Percentiles rank a stretch among this genome's conserved stretches.
Conservation (phyloP, 2,797 vertebrate species). For the Oceanodroma leucorhoa region DNA sequence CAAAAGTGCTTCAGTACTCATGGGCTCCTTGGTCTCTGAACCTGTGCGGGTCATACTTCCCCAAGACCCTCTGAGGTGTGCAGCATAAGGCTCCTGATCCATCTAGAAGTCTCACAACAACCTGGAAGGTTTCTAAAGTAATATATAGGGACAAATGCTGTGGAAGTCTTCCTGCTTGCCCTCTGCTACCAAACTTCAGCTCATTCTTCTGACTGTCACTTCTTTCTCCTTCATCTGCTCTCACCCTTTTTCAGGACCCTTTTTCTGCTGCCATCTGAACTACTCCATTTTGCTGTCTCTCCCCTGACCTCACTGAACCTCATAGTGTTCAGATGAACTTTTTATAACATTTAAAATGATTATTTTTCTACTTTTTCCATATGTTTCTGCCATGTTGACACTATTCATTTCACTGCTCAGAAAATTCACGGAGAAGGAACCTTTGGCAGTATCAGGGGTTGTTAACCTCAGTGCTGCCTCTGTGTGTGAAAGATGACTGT, state of each 20-base stretch:
- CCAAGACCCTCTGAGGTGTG: not conserved
- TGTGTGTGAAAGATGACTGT: not conserved
- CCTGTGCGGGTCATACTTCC: not conserved
- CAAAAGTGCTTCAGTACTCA: not conserved
- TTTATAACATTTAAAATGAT: not conserved
- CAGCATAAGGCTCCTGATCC: not conserved
- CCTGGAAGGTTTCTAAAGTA: not conserved
- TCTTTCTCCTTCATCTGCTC: not conserved
- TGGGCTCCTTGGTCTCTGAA: not conserved
- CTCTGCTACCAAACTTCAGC: not conserved
- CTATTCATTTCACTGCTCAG: rapidly evolving
- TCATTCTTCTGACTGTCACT: not conserved
- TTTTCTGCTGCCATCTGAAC: not conserved
- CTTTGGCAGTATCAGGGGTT: not conserved
- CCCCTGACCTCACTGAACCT: not conserved
- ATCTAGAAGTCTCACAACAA: not conserved
- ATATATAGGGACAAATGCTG: not conserved
- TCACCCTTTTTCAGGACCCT: not conserved
- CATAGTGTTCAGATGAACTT: not conserved
- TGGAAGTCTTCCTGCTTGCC: not conserved
- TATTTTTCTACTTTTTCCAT: not conserved
- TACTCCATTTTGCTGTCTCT: not conserved
- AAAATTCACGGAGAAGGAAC: not conserved
- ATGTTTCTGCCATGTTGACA: not conserved
- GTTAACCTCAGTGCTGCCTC: not conserved